Evolutionary conservation across 1,140 invertebrate genomes (phyloP).

Genomic region (Cherax quadricarinatus): DNA sequence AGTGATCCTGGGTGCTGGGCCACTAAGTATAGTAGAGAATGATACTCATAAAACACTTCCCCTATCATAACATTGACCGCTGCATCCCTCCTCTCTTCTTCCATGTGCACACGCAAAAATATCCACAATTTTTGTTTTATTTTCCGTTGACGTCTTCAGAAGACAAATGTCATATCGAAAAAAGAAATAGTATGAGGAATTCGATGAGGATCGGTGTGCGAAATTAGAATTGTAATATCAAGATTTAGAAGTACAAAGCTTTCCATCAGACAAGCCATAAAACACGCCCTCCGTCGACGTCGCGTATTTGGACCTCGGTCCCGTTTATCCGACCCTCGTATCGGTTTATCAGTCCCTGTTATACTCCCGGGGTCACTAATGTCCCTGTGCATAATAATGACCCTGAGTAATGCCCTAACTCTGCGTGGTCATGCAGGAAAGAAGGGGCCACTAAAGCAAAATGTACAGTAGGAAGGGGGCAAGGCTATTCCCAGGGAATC

Average conservation of each 20-base stretch:
- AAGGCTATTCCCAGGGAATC: conserved; percentile 37
- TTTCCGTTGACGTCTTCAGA: too few relatives aligned
- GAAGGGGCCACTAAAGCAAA: conserved; percentile 31
- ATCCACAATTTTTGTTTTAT: too few relatives aligned
- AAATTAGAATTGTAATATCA: conserved; percentile 66
- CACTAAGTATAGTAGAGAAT: too few relatives aligned
- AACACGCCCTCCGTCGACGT: conserved; percentile 1
- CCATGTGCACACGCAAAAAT: too few relatives aligned
- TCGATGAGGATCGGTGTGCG: conserved; percentile 38
- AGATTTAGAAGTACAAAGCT: conserved; percentile 58
- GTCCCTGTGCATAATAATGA: neutral
- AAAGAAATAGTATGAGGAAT: neutral
- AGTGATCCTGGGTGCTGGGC: too few relatives aligned
- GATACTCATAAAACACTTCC: too few relatives aligned
- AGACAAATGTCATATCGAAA: neutral
- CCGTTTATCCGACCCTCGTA: neutral
- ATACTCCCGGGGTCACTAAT: neutral
- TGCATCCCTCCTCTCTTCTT: too few relatives aligned
- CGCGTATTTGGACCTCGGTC: conserved; percentile 4
- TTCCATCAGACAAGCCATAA: conserved; percentile 56
- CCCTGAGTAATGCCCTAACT: neutral
- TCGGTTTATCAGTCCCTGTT: neutral
- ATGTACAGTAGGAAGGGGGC: conserved; percentile 4
- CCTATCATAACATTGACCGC: too few relatives aligned
- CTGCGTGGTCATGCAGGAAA: neutral